A percentile compares a stretch with the other conserved stretches of the same genome.
These are phyloP conservation scores for Pedionomus torquatus DNA, from an alignment of 2,113 vertebrate species.

Conservation along the genomic window DNA sequence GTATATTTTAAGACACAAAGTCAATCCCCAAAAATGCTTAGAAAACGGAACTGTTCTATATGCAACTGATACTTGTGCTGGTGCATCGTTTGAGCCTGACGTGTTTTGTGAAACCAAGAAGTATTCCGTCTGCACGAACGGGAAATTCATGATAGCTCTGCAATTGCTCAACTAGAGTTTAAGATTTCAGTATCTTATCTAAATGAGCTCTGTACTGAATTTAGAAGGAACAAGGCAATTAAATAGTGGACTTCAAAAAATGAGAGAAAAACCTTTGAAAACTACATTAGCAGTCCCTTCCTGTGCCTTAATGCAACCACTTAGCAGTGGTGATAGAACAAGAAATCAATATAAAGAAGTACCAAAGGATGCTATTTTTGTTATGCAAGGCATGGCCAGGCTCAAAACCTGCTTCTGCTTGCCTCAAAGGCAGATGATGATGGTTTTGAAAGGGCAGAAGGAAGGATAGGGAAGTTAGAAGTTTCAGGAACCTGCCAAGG, in stretches of 20 bases:
- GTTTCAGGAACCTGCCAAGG: neutral
- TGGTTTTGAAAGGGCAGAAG: neutral
- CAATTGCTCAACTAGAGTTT: neutral
- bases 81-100: neutral
- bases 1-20: neutral
- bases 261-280: neutral
- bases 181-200: neutral
- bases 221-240: neutral
- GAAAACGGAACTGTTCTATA: neutral
- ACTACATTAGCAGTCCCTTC: neutral
- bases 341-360: constrained; percentile 48
- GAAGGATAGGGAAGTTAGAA: neutral
- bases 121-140: neutral
- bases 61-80: neutral
- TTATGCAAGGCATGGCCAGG: neutral
- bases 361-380: constrained; percentile 24
- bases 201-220: neutral
- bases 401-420: neutral
- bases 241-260: neutral
- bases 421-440: neutral
- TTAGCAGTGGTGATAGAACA: neutral
- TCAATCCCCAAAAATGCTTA: neutral
- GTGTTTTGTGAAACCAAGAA: neutral
- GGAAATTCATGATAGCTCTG: neutral
- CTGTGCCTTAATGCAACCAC: constrained; percentile 9